Evolutionary conservation across 2,113 vertebrate species (phyloP).

Genomic region (Centropus bengalensis): DNA sequence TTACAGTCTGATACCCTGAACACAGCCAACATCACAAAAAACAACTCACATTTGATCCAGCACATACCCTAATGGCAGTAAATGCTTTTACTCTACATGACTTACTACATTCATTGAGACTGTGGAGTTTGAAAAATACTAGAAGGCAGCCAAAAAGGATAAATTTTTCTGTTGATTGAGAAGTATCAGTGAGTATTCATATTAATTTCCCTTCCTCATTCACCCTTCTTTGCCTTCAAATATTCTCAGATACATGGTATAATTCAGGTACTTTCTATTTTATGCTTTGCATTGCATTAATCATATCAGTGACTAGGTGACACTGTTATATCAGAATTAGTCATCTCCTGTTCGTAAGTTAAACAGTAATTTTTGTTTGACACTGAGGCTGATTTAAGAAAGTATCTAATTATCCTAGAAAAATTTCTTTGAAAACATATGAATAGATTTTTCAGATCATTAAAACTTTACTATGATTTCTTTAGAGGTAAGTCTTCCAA

Average conservation of each 20-base stretch:
- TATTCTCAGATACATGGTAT: background rate
- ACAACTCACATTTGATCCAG: too few species aligned
- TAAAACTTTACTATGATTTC: conserved; percentile 6
- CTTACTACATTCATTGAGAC: background rate
- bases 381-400: conserved; percentile 7
- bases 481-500: background rate
- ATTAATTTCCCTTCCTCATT: background rate
- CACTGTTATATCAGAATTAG: conserved; percentile 6
- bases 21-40: too few species aligned
- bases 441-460: conserved; percentile 27
- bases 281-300: conserved; percentile 21
- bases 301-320: background rate
- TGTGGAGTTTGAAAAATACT: background rate
- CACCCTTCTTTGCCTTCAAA: background rate
- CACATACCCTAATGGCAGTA: too few species aligned
- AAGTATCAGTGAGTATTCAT: background rate
- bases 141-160: background rate
- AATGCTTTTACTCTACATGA: background rate
- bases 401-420: conserved; percentile 12
- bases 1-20: too few species aligned
- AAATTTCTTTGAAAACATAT: conserved; percentile 27
- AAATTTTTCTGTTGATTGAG: background rate
- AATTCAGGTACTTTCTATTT: conserved; percentile 45
- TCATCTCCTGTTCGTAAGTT: background rate
- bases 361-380: conserved; percentile 1